Conservation (phyloP, 2,797 vertebrate species). For the Artibeus jamaicensis region DNA sequence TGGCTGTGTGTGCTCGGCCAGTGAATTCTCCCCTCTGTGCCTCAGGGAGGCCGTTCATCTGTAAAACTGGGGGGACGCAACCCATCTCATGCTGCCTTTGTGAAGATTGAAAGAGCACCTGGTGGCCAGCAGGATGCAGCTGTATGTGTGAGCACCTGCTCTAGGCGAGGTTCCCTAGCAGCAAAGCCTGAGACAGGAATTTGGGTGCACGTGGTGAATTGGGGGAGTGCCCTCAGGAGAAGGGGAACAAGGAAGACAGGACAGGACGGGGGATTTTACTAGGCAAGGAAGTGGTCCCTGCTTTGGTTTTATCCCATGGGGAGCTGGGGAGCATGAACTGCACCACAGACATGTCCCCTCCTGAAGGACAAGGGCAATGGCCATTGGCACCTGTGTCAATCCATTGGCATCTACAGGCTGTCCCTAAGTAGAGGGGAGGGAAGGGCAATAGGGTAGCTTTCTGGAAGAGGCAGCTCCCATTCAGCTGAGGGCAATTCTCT, state of each 20-base stretch:
- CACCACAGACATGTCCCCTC: not conserved
- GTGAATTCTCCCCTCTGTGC: not conserved
- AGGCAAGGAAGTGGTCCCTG: not conserved
- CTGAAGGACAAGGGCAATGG: not conserved
- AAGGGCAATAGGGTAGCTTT: rapidly evolving
- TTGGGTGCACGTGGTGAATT: rapidly evolving
- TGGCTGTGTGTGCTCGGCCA: not conserved
- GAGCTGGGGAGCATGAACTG: not conserved
- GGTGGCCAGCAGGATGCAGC: not conserved
- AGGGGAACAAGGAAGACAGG: not conserved
- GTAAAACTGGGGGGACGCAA: rapidly evolving
- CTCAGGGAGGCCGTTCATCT: not conserved
- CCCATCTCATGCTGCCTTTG: not conserved
- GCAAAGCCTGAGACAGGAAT: not conserved
- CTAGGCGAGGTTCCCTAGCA: not conserved
- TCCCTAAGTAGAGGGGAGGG: not conserved
- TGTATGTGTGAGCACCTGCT: not conserved
- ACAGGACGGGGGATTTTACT: not conserved
- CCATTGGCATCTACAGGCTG: not conserved
- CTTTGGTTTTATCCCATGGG: not conserved
- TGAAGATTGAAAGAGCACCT: too few relatives aligned
- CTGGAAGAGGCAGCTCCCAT: not conserved
- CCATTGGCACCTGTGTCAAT: not conserved
- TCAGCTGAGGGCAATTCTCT: not conserved
- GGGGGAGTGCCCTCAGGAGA: not conserved